A percentile compares a stretch with the other conserved stretches of the same genome.
These are phyloP conservation scores for Furcifer pardalis DNA, from an alignment of 2,797 vertebrate genomes.

Conservation along the genomic window DNA sequence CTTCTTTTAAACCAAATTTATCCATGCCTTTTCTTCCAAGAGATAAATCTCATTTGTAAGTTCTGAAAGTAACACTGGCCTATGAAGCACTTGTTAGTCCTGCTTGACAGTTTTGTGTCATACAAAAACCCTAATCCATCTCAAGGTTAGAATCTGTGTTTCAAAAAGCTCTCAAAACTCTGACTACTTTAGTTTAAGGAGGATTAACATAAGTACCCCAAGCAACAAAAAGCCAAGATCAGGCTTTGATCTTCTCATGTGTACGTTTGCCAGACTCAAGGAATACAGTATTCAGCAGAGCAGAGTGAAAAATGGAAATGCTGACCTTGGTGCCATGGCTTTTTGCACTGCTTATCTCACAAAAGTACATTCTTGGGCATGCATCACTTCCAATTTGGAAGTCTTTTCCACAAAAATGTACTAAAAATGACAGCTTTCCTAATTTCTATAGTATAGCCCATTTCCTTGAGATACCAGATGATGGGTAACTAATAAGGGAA, in stretches of 20 bases:
- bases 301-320: conserved; percentile 34
- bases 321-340: conserved; percentile 47
- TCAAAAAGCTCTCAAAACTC: conserved; percentile 67
- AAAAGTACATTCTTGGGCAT: conserved; percentile 33
- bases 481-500: not conserved
- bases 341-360: conserved; percentile 1
- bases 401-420: not conserved
- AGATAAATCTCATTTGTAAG: conserved; percentile 57
- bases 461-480: not conserved
- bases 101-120: conserved; percentile 64
- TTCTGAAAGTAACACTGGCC: conserved; percentile 46
- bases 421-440: not conserved
- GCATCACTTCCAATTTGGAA: not conserved
- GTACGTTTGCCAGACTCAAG: conserved; percentile 67
- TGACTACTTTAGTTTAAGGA: conserved; percentile 64
- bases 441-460: not conserved
- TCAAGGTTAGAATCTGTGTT: conserved; percentile 70
- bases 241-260: conserved; percentile 72
- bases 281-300: conserved; percentile 34
- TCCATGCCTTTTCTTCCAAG: conserved; percentile 47
- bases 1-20: conserved; percentile 50
- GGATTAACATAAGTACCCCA: conserved; percentile 65
- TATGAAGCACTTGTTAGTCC: conserved; percentile 54
- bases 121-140: conserved; percentile 58
- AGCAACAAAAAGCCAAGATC: conserved; percentile 63